A percentile compares a stretch with the other conserved stretches of the same genome.
Conservation (phyloP, 2,797 vertebrate genomes). For the Epinephelus awoara region DNA sequence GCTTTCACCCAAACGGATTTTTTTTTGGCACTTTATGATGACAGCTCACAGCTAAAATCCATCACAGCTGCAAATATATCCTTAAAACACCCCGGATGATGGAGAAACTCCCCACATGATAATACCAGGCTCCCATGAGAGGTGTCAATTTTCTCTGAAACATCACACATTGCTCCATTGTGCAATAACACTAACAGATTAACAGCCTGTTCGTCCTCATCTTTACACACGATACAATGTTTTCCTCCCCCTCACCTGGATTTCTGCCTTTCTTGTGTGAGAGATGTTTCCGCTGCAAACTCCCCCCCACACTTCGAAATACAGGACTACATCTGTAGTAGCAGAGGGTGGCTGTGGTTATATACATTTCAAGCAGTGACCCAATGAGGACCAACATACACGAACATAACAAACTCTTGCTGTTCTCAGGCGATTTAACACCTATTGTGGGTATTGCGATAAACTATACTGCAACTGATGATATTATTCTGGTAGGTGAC, state of each 20-base stretch:
- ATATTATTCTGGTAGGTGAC: too few relatives aligned
- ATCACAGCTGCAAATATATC: conserved; percentile 21
- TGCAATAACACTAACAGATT: conserved; percentile 17
- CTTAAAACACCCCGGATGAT: conserved; percentile 12
- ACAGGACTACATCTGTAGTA: conserved; percentile 7
- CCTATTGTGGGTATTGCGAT: too few relatives aligned
- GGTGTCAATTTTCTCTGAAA: conserved; percentile 15
- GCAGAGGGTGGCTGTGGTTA: background rate
- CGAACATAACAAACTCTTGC: background rate
- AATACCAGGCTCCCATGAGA: conserved; percentile 21
- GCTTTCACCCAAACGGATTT: background rate
- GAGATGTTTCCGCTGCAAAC: conserved; percentile 20
- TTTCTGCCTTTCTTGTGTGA: conserved; percentile 7
- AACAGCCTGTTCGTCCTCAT: conserved; percentile 19
- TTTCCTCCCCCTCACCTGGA: conserved; percentile 32
- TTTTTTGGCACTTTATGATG: background rate
- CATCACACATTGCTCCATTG: conserved; percentile 3
- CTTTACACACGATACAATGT: conserved; percentile 8
- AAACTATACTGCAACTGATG: too few relatives aligned
- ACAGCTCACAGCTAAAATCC: conserved; percentile 15
- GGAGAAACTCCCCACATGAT: conserved; percentile 13
- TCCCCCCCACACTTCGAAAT: conserved; percentile 10
- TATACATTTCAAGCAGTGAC: background rate
- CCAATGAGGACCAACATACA: background rate
- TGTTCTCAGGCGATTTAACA: background rate